Evolutionary conservation across 2,113 vertebrate species (phyloP).

Genomic region (Bufo bufo): DNA sequence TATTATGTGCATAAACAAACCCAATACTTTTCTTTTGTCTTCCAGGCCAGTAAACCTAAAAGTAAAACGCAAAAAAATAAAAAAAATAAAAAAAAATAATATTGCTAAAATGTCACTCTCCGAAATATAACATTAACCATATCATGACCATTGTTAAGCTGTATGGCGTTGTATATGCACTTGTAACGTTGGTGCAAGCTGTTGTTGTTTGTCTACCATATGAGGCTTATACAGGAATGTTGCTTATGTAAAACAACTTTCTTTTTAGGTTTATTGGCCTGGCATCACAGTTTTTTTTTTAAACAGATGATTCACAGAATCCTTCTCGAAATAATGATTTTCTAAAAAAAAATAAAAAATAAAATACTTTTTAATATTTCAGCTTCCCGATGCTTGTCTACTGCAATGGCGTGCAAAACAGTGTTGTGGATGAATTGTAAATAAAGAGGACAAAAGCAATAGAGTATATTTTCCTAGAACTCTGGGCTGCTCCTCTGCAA

Average conservation of each 20-base stretch:
- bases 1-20: slow-evolving; percentile 3
- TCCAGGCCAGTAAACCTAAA: slow-evolving; percentile 5
- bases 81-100: neutral
- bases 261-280: slow-evolving; percentile 13
- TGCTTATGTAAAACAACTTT: slow-evolving; percentile 8
- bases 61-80: neutral
- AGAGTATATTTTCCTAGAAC: no score
- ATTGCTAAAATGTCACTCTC: neutral
- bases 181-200: slow-evolving; percentile 20
- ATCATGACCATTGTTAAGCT: slow-evolving; percentile 2
- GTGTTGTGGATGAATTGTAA: neutral
- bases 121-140: neutral
- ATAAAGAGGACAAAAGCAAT: neutral
- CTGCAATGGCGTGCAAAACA: neutral
- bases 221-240: slow-evolving; percentile 14
- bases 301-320: slow-evolving; percentile 10
- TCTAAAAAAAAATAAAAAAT: slow-evolving; percentile 9
- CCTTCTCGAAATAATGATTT: slow-evolving; percentile 9
- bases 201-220: neutral
- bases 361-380: slow-evolving; percentile 8
- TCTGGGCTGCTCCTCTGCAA: neutral
- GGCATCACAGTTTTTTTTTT: neutral
- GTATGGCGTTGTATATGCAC: slow-evolving; percentile 9
- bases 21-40: neutral
- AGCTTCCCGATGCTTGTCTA: neutral